Percentiles rank a stretch among this genome's conserved stretches.
These are phyloP conservation scores for Polietes domitor DNA, from an alignment of 2,888 invertebrate species.

Conservation along the genomic window DNA sequence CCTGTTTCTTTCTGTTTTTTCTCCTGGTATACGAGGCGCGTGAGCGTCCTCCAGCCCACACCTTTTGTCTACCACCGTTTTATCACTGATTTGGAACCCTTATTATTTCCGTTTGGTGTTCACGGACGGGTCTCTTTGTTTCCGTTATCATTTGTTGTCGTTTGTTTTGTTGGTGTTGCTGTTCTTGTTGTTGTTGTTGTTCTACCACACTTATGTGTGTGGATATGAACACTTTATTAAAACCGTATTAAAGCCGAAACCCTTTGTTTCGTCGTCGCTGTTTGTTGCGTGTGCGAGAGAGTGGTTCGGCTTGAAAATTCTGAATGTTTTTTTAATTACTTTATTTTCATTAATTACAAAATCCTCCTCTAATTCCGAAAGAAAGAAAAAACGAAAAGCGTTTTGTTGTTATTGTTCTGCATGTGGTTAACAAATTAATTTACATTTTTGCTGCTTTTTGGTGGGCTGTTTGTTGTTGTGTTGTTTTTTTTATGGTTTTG, in stretches of 20 bases:
- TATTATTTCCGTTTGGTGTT: background rate
- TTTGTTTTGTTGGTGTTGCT: background rate
- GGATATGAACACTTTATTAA: slow-evolving; percentile 10
- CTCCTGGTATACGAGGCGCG: background rate
- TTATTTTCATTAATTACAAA: slow-evolving; percentile 45
- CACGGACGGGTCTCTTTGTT: background rate
- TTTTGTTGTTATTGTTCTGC: background rate
- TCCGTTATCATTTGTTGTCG: background rate
- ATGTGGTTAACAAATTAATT: slow-evolving; percentile 1
- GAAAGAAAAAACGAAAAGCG: background rate
- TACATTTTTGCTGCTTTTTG: background rate
- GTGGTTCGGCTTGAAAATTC: background rate
- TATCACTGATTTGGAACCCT: slow-evolving; percentile 19
- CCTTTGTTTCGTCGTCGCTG: no score
- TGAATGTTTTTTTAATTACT: slow-evolving; percentile 32
- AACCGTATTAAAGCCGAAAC: background rate
- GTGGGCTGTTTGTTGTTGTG: background rate
- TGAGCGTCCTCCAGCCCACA: slow-evolving; percentile 1
- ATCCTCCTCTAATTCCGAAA: slow-evolving; percentile 29
- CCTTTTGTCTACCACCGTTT: background rate
- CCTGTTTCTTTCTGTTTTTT: no score
- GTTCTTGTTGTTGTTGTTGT: no score
- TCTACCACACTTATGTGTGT: no score
- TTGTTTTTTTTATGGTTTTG: background rate
- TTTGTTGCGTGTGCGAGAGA: no score